Base-by-base conservation (phyloP, 2,888 invertebrate species). In the Tenthredo amoena region DNA sequence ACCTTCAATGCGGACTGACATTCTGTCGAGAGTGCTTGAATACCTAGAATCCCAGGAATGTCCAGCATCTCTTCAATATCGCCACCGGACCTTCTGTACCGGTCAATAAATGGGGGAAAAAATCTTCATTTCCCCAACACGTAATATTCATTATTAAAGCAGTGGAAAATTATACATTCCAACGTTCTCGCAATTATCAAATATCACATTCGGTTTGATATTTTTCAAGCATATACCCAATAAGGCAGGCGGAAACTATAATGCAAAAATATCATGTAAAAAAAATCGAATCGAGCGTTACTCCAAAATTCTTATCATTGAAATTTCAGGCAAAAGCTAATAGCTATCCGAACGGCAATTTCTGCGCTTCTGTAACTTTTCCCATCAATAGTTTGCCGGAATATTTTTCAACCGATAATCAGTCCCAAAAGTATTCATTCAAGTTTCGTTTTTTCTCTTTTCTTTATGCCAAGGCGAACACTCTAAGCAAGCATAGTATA, bases 21-120 rank as follows among this genome's bases (percentile, higher is more conserved):
- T 77, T 77, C 77, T 77, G 77, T 77, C 55, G 55, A 77, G 77
- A 77, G 55, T 34, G 9, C 77, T 77, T 55, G 55, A 77, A 77
- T 77, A 55, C 40, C 55, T 55, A 50, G 47, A 55, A 34, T 15
- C 40, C 34, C 7, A 55, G 77, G 77, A 77, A 77, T 77, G 7
- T 21, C 40, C 47, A 55, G 77, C 47, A 77, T 77, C 47, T 50
- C 47, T 77, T 77, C 10, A 77, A 77, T 77, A 77, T 77, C 77
- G 34, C 34, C 1, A 50, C 55, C 34, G 50, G 50, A 77, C 55
- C 18, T 55, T 77, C 9, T 15, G 26, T 37, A 40, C 37, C 50
- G 26, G 43, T 76, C 43, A 76, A 37, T 26, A 72, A 40, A 76
- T 76, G 47, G 5, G 47, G 12, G 15, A 21, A 26, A 76, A 77